Evolutionary conservation across 2,888 invertebrate species (phyloP).

Genomic region (Heliothis peltigera): DNA sequence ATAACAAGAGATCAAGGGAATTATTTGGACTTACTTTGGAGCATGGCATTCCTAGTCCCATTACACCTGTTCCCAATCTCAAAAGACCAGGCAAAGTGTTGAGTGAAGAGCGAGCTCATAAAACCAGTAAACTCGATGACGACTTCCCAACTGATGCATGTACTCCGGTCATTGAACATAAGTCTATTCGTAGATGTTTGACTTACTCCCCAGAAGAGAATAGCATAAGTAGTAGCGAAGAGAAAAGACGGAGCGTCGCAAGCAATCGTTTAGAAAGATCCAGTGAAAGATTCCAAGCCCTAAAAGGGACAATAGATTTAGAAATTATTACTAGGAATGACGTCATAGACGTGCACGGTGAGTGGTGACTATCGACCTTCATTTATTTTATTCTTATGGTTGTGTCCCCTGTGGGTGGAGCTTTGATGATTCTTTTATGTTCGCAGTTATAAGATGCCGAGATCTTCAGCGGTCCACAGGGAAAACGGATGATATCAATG

Average conservation of each 20-base stretch:
- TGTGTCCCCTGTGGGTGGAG: conserved; percentile 24
- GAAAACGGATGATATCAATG: conserved; percentile 92
- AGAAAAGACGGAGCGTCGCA: conserved; percentile 88
- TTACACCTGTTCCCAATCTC: conserved; percentile 82
- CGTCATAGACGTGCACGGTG: conserved; percentile 92
- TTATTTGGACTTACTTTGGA: conserved; percentile 85
- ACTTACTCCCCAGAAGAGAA: conserved; percentile 90
- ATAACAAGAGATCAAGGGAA: conserved; percentile 77
- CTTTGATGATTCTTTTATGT: conserved; percentile 54
- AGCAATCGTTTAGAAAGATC: conserved; percentile 84
- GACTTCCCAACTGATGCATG: conserved; percentile 80
- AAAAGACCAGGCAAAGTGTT: conserved; percentile 82
- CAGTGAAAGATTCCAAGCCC: conserved; percentile 77
- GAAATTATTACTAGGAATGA: conserved; percentile 90
- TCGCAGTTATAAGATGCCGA: conserved; percentile 94
- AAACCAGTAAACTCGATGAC: conserved; percentile 88
- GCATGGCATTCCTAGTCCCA: conserved; percentile 88
- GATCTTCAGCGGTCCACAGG: conserved; percentile 92
- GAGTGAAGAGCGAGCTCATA: conserved; percentile 85
- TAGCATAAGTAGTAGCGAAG: conserved; percentile 87
- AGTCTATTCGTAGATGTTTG: conserved; percentile 88
- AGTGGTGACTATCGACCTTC: conserved; percentile 88
- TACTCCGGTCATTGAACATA: conserved; percentile 86
- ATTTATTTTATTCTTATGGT: conserved; percentile 44
- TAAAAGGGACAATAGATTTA: conserved; percentile 91